Percentiles rank a stretch among this genome's conserved stretches.
These are phyloP conservation scores for Mellilla xanthometata DNA, from an alignment of 2,888 invertebrate genomes.

Conservation along the genomic window DNA sequence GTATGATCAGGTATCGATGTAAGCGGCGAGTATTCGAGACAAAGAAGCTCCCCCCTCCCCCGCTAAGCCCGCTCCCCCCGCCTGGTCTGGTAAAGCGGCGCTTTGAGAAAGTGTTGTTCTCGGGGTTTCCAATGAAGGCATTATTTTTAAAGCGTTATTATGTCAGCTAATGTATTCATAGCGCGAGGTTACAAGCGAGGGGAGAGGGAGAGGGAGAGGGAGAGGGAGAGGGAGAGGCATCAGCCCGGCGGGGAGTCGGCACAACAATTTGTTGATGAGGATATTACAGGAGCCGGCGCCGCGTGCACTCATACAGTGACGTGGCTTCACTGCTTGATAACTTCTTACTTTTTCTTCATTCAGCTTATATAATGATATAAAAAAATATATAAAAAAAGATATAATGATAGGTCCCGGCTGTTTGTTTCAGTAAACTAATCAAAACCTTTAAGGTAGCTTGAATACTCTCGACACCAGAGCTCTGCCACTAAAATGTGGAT, in stretches of 20 bases:
- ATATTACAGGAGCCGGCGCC: conserved; percentile 34
- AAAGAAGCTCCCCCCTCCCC: conserved; percentile 2
- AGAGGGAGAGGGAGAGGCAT: conserved; percentile 32
- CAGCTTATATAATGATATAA: no score
- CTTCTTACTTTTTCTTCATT: no score
- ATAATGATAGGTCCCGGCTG: no score
- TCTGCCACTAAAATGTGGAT: no score
- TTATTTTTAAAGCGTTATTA: conserved; percentile 42
- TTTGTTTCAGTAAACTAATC: no score
- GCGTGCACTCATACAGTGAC: neutral
- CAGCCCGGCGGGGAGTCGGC: conserved; percentile 38
- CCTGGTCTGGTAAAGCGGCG: conserved; percentile 13
- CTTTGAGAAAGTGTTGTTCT: conserved; percentile 16
- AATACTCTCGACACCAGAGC: no score
- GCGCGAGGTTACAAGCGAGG: conserved; percentile 38
- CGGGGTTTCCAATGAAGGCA: conserved; percentile 31
- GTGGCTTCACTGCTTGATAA: no score
- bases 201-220: neutral
- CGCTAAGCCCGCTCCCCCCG: neutral
- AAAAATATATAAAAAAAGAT: no score
- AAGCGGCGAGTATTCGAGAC: neutral
- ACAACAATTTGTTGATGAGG: conserved; percentile 44
- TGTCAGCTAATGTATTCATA: conserved; percentile 48
- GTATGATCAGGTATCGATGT: neutral
- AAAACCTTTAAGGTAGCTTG: no score